phyloP scores from a whole-genome alignment of 2,888 invertebrate species.

The Chymomyza fuscimana region DNA sequence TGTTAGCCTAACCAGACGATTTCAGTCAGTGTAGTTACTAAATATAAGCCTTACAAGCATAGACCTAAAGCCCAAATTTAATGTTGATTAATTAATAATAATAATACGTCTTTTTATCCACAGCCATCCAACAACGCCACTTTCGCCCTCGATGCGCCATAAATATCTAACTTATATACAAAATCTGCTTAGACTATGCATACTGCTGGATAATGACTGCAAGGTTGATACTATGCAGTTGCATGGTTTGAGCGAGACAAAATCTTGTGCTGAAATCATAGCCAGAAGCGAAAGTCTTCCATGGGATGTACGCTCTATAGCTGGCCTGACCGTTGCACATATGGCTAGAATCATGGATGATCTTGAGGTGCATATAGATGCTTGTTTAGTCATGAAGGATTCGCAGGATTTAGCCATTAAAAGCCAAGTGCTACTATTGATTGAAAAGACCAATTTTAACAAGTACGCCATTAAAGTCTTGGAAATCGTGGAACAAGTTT shows the following conservation, averaged over 20 bases:
- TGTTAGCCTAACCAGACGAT: too few relatives aligned
- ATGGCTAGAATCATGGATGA: slow-evolving; percentile 80
- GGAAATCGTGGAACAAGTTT: slow-evolving; percentile 57
- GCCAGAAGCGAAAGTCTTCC: slow-evolving; percentile 81
- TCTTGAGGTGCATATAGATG: slow-evolving; percentile 53
- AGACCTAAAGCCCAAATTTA: too few relatives aligned
- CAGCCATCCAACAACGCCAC: slow-evolving; percentile 2
- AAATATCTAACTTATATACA: slow-evolving; percentile 77
- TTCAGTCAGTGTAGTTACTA: background rate
- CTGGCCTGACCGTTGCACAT: slow-evolving; percentile 82
- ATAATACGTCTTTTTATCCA: background rate
- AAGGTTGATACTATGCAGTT: slow-evolving; percentile 17
- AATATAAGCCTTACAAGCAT: background rate
- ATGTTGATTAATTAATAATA: background rate
- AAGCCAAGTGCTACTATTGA: slow-evolving; percentile 73
- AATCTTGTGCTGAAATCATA: slow-evolving; percentile 73
- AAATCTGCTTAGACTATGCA: slow-evolving; percentile 78
- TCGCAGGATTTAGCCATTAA: slow-evolving; percentile 66
- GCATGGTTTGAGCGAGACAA: slow-evolving; percentile 38
- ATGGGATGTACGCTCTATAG: slow-evolving; percentile 85
- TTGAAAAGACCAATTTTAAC: slow-evolving; percentile 62
- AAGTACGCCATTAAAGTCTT: slow-evolving; percentile 43
- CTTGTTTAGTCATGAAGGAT: slow-evolving; percentile 47
- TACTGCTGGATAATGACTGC: slow-evolving; percentile 50
- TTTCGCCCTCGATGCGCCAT: slow-evolving; percentile 77